Evolutionary conservation across 2,888 invertebrate genomes (phyloP).

Genomic region (Tryphoninae sp.): DNA sequence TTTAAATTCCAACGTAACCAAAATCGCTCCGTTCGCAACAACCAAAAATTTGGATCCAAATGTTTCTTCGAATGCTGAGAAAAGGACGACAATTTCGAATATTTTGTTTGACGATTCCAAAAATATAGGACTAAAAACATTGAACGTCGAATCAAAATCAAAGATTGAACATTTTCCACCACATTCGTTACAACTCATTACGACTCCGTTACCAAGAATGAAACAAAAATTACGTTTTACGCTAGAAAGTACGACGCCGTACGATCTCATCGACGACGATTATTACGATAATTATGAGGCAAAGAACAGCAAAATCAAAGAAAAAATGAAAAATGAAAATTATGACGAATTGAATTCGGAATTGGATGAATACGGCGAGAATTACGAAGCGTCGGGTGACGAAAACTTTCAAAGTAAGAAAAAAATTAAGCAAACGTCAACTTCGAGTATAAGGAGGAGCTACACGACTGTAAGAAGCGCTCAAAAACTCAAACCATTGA

Average conservation of each 20-base stretch:
- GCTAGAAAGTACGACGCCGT: constrained; percentile 39
- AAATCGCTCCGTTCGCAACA: background rate
- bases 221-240: constrained; percentile 18
- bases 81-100: background rate
- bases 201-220: constrained; percentile 14
- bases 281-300: constrained; percentile 55
- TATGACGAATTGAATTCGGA: background rate
- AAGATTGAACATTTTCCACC: background rate
- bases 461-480: background rate
- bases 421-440: constrained; percentile 11
- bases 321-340: background rate
- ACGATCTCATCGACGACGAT: constrained; percentile 56
- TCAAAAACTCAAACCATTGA: background rate
- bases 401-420: constrained; percentile 27
- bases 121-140: background rate
- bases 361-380: constrained; percentile 42
- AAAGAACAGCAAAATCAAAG: constrained; percentile 6
- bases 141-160: background rate
- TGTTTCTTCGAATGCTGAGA: background rate
- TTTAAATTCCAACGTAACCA: constrained; percentile 19
- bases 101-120: background rate
- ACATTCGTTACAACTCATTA: constrained; percentile 25
- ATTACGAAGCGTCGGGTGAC: background rate
- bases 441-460: background rate
- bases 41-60: background rate